These are phyloP conservation scores for Xestia ashworthii DNA, from an alignment of 2,888 invertebrate genomes.

Conservation along the genomic window DNA sequence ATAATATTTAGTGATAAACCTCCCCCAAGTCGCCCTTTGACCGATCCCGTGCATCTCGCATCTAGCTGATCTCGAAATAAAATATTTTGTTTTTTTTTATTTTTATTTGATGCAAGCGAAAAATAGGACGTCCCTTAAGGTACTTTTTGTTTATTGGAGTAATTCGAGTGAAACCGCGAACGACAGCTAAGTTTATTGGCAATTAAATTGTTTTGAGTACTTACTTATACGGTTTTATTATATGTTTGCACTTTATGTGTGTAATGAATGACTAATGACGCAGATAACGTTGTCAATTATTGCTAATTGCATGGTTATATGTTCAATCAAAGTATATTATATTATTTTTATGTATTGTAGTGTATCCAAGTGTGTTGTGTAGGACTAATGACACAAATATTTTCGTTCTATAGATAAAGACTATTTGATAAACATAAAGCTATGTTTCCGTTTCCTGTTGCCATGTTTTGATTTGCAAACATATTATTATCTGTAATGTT, in stretches of 20 bases:
- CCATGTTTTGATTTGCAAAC: background rate
- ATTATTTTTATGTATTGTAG: too few relatives aligned
- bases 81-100: too few relatives aligned
- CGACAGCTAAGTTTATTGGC: background rate
- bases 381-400: background rate
- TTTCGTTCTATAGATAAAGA: background rate
- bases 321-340: background rate
- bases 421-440: background rate
- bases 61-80: too few relatives aligned
- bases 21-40: too few relatives aligned
- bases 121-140: too few relatives aligned
- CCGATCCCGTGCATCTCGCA: too few relatives aligned
- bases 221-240: background rate
- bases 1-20: too few relatives aligned
- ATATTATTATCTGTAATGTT: background rate
- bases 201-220: background rate
- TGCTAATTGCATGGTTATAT: conserved; percentile 11
- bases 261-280: too few relatives aligned
- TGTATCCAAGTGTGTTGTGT: background rate
- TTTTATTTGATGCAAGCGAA: too few relatives aligned
- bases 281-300: conserved; percentile 11
- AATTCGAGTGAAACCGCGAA: background rate
- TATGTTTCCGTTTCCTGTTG: background rate
- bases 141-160: background rate
- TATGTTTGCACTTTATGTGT: background rate